Percentiles rank a stretch among this genome's conserved stretches.
Evolutionary conservation across 1,140 invertebrate genomes (phyloP).

Genomic region (Sminthurides bifidus): DNA sequence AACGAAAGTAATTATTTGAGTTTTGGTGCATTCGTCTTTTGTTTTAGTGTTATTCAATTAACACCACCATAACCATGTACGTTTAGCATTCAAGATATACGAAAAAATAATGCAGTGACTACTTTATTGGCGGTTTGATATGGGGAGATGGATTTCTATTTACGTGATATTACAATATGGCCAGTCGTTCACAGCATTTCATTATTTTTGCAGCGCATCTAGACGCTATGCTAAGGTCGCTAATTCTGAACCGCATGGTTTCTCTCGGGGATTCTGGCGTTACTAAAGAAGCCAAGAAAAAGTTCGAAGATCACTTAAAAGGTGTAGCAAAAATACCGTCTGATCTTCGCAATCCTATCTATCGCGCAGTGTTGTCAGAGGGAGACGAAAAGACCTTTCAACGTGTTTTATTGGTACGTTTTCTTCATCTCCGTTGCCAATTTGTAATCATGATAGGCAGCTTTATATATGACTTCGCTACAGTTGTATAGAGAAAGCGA

Average conservation of each 20-base stretch:
- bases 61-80: background rate
- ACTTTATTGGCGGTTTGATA: too few relatives aligned
- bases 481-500: constrained; percentile 66
- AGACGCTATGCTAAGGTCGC: constrained; percentile 65
- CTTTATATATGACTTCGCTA: too few relatives aligned
- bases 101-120: too few relatives aligned
- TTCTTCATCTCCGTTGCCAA: too few relatives aligned
- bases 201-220: constrained; percentile 48
- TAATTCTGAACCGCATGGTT: constrained; percentile 70
- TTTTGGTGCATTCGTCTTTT: background rate
- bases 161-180: too few relatives aligned
- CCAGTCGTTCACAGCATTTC: too few relatives aligned
- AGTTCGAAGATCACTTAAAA: constrained; percentile 57
- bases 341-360: constrained; percentile 75
- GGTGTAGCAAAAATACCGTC: constrained; percentile 55
- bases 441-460: too few relatives aligned
- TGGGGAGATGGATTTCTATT: too few relatives aligned
- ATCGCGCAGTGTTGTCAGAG: constrained; percentile 61
- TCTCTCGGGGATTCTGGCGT: constrained; percentile 61
- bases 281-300: constrained; percentile 53
- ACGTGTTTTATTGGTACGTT: constrained; percentile 54
- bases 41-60: background rate
- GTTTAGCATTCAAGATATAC: too few relatives aligned
- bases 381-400: constrained; percentile 59
- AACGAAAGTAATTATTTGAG: constrained; percentile 47